These are phyloP conservation scores for Apteryx owenii DNA, from an alignment of 2,113 vertebrate genomes.

Conservation along the genomic window DNA sequence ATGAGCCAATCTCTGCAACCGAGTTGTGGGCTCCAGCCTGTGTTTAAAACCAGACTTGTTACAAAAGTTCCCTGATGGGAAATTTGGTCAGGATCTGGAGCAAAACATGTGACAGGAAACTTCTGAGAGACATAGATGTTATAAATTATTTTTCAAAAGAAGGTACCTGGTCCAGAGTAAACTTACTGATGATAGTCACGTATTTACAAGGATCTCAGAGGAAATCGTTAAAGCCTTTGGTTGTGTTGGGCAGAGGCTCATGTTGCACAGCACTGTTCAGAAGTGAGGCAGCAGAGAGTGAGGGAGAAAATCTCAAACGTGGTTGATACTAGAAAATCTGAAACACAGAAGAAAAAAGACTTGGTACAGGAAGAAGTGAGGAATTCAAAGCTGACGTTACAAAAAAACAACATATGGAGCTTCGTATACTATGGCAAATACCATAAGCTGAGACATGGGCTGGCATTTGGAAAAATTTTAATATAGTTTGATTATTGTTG, in stretches of 20 bases:
- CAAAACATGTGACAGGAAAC: neutral
- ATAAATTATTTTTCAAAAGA: neutral
- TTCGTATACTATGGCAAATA: constrained; percentile 38
- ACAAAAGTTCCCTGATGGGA: neutral
- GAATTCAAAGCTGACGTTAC: neutral
- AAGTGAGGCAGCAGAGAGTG: neutral
- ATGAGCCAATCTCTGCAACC: neutral
- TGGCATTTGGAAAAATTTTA: constrained; percentile 11
- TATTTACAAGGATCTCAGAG: neutral
- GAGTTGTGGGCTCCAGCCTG: neutral
- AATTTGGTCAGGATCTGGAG: neutral
- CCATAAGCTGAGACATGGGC: neutral
- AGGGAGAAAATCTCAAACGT: constrained; percentile 1
- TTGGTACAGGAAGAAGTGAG: neutral
- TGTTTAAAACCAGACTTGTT: neutral
- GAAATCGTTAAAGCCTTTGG: neutral
- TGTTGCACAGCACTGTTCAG: neutral
- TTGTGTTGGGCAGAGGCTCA: neutral
- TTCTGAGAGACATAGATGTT: neutral
- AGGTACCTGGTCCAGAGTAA: neutral
- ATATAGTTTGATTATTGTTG: constrained; percentile 25
- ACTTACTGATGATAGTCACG: neutral
- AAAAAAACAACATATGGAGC: constrained; percentile 47
- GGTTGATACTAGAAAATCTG: constrained; percentile 6
- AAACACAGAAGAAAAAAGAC: constrained; percentile 46